These are phyloP conservation scores for Drosophila virilis DNA, from an alignment of 1,140 invertebrate species.

Conservation along the genomic window DNA sequence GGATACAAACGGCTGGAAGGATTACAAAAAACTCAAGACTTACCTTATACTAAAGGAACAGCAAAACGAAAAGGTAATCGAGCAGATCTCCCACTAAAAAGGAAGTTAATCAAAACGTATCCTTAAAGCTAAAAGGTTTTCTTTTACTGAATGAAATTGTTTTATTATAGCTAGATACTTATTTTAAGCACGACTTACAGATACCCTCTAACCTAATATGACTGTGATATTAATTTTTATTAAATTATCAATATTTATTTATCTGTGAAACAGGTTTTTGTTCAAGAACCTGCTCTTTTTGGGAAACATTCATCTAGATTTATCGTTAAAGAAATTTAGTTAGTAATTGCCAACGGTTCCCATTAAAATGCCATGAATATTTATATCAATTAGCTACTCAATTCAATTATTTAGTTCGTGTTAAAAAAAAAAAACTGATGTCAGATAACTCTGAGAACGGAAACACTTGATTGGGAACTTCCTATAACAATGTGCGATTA, in stretches of 20 bases:
- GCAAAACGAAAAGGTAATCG: conserved; percentile 70
- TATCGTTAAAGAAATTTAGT: not conserved
- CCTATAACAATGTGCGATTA: conserved; percentile 15
- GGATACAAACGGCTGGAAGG: conserved; percentile 78
- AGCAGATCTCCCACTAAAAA: not conserved
- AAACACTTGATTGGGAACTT: conserved; percentile 33
- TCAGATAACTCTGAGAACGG: conserved; percentile 14
- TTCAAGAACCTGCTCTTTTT: too few species aligned
- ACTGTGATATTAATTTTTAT: too few species aligned
- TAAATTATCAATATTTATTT: too few species aligned
- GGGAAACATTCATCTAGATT: not conserved
- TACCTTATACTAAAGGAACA: conserved; percentile 81
- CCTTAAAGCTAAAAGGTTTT: too few species aligned
- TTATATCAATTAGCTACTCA: not conserved
- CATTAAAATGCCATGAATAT: conserved; percentile 3
- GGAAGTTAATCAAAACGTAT: not conserved
- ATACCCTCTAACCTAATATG: not conserved
- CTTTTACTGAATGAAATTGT: not conserved
- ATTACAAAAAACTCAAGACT: conserved; percentile 81
- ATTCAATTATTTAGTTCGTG: not conserved
- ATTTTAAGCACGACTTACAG: not conserved
- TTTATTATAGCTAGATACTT: not conserved
- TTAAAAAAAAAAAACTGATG: not conserved
- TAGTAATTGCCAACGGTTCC: not conserved
- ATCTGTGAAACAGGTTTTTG: too few species aligned